Evolutionary conservation across 2,113 vertebrate species (phyloP).

Genomic region (Puma concolor): DNA sequence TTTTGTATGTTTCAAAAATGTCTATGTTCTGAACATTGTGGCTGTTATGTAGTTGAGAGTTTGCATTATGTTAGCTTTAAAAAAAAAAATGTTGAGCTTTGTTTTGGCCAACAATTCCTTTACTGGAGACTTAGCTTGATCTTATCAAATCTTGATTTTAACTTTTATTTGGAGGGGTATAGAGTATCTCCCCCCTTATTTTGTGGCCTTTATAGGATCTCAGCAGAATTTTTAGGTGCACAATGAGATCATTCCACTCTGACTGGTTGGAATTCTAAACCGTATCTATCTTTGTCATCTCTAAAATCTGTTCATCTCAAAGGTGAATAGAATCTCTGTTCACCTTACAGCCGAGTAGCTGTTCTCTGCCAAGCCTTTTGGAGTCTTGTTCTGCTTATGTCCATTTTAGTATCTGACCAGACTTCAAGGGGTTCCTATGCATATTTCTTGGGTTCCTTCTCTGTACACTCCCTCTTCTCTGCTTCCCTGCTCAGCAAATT

Average conservation of each 20-base stretch:
- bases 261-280: neutral
- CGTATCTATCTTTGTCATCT: neutral
- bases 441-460: neutral
- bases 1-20: neutral
- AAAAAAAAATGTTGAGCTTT: neutral
- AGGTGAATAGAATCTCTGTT: neutral
- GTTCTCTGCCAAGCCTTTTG: neutral
- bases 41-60: neutral
- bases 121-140: neutral
- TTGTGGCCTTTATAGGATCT: neutral
- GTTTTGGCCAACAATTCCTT: neutral
- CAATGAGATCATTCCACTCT: neutral
- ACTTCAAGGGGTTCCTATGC: neutral
- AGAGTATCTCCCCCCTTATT: neutral
- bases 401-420: neutral
- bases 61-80: neutral
- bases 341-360: neutral
- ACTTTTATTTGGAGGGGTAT: neutral
- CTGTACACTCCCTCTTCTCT: neutral
- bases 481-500: neutral
- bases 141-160: neutral
- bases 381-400: neutral
- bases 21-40: neutral
- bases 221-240: neutral
- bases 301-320: neutral